These are phyloP conservation scores for Pseudomyrmex gracilis DNA, from an alignment of 1,140 invertebrate species.

Conservation along the genomic window DNA sequence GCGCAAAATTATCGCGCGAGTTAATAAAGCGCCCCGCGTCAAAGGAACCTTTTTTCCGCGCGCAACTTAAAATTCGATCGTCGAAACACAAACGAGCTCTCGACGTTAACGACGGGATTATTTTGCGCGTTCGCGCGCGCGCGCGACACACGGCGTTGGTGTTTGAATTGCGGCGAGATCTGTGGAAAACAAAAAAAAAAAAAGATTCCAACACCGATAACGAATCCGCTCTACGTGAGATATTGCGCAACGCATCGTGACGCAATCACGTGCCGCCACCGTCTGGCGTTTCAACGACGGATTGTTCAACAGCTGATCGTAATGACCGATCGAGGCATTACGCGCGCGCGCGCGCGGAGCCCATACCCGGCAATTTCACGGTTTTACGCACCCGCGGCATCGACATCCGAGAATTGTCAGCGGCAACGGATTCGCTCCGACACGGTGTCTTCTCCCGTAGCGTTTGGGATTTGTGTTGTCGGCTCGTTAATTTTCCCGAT, in stretches of 20 bases:
- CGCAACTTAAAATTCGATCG: too few species aligned
- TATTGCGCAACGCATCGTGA: slow-evolving; percentile 44
- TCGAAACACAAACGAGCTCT: too few species aligned
- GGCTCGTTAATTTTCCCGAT: slow-evolving; percentile 20
- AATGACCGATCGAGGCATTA: slow-evolving; percentile 39
- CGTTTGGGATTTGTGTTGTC: not conserved
- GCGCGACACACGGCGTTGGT: not conserved
- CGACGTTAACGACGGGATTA: not conserved
- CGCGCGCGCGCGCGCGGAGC: slow-evolving; percentile 13
- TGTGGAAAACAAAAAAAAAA: too few species aligned
- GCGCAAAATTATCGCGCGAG: too few species aligned
- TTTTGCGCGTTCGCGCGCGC: not conserved
- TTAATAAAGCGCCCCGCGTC: too few species aligned
- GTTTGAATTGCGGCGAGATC: too few species aligned
- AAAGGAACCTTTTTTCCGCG: too few species aligned
- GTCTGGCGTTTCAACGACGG: slow-evolving; percentile 36
- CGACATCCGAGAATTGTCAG: slow-evolving; percentile 23
- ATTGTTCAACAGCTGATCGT: slow-evolving; percentile 60
- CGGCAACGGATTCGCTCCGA: not conserved
- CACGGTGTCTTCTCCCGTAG: not conserved
- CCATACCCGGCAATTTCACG: slow-evolving; percentile 55
- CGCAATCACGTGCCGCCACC: slow-evolving; percentile 3
- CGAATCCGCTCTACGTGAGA: slow-evolving; percentile 4
- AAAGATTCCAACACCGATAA: slow-evolving; percentile 5
- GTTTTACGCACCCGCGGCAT: slow-evolving; percentile 44